A percentile compares a stretch with the other conserved stretches of the same genome.
Conservation (phyloP, 2,113 vertebrate species). For the Hipposideros armiger region DNA sequence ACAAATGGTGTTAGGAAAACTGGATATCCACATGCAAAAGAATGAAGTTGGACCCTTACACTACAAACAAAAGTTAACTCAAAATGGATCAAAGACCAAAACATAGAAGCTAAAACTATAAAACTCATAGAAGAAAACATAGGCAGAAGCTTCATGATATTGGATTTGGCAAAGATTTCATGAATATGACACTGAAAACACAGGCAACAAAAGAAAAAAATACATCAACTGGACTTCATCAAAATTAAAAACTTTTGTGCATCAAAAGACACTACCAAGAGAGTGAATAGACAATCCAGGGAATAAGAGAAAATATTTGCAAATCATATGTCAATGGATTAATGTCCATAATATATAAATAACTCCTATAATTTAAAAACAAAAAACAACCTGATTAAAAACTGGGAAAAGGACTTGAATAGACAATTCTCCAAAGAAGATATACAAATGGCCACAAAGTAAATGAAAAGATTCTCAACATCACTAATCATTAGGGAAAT, state of each 20-base stretch:
- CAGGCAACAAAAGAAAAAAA: background rate
- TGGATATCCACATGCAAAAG: background rate
- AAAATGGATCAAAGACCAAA: background rate
- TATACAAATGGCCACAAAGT: constrained; percentile 3
- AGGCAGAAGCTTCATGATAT: background rate
- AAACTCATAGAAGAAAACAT: constrained; percentile 20
- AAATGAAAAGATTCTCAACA: constrained; percentile 46
- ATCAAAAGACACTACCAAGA: background rate
- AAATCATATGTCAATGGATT: background rate
- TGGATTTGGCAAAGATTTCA: constrained; percentile 9
- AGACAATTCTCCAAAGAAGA: constrained; percentile 46
- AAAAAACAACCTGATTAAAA: constrained; percentile 32
- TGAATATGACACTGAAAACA: background rate
- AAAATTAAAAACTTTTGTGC: constrained; percentile 37
- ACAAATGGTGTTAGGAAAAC: background rate
- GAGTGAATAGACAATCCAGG: background rate
- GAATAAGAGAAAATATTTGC: background rate
- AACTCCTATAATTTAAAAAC: background rate
- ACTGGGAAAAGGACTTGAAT: background rate
- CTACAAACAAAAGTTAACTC: background rate
- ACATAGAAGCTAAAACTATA: background rate
- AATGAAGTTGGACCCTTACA: background rate
- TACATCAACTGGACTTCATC: background rate
- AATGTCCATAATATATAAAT: background rate
- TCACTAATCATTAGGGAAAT: constrained; percentile 22